Evolutionary conservation across 2,113 vertebrate genomes (phyloP), one percentile per base, ranked within the genome.

Genomic region (Anoplopoma fimbria): DNA sequence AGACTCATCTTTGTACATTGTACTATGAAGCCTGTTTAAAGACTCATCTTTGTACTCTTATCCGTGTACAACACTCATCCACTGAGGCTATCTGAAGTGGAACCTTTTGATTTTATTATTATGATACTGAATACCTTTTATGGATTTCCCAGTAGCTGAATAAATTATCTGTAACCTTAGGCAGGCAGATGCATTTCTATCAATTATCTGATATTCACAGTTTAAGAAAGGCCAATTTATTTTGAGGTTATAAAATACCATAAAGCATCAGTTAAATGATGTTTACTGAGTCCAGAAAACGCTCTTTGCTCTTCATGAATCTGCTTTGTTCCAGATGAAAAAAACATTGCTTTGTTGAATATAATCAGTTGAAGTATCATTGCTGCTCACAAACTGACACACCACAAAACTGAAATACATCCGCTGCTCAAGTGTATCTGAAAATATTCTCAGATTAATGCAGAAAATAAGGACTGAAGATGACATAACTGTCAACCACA

Each of bases 391-490:
- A 55, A 78, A 69, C 57, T 42, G 25, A 9, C 34, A 33, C 29
- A 31, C 2, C 73, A 60, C 27, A 72, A n/a, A 72, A 73, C 61
- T 74, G 61, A 79, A 60, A 34, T 12, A 36, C 76, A 36, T 72
- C 51, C 64, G 58, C 29, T 15, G 25, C 61, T 38, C n/a, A 38
- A 53, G 29, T 5, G 27, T 9, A 6, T 13, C 67, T 25, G 29
- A 33, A 58, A 60, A 61, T 14, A 57, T 75, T 60, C 36, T 53
- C 45, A 38, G 25, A 84, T 75, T 78, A 57, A 83, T 72, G n/a
- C 60, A 6, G 23, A n/a, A 38, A 38, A 67, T 25, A 27, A 1
- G 2, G 23, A 45, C 29, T 67, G 38, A 75, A 64, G 72, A 73
- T 63, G 53, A 79, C 34, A 10, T 7, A 1, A 49, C 6, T 4